A percentile compares a stretch with the other conserved stretches of the same genome.
Evolutionary conservation across 2,888 invertebrate genomes (phyloP).

Genomic region (Heliconius charithonia): DNA sequence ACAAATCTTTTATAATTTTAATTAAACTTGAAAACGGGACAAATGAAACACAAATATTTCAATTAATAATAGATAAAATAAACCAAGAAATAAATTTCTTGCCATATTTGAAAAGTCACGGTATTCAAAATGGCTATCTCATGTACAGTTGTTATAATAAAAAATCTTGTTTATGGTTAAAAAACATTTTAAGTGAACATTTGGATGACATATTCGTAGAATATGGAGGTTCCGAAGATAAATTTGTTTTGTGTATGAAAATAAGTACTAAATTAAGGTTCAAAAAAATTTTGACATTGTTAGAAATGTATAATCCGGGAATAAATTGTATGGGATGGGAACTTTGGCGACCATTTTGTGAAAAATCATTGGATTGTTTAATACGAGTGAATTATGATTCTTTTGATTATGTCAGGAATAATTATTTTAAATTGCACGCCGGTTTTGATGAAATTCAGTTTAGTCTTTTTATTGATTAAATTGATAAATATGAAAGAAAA

Average conservation of each 20-base stretch:
- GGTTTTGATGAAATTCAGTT: slow-evolving; percentile 64
- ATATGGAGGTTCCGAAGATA: slow-evolving; percentile 29
- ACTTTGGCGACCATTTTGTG: slow-evolving; percentile 44
- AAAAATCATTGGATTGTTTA: slow-evolving; percentile 44
- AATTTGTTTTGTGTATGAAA: slow-evolving; percentile 53
- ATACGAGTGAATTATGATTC: slow-evolving; percentile 58
- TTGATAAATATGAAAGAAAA: background rate
- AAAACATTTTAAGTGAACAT: slow-evolving; percentile 43
- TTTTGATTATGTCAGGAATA: slow-evolving; percentile 54
- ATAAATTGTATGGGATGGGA: slow-evolving; percentile 58
- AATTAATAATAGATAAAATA: slow-evolving; percentile 52
- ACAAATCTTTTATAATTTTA: background rate
- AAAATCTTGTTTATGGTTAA: slow-evolving; percentile 53
- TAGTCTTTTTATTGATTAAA: slow-evolving; percentile 29
- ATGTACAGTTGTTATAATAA: slow-evolving; percentile 62
- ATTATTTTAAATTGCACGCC: slow-evolving; percentile 56
- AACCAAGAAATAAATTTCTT: slow-evolving; percentile 40
- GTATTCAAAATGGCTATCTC: slow-evolving; percentile 59
- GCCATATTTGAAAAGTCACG: slow-evolving; percentile 63
- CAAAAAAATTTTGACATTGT: slow-evolving; percentile 52
- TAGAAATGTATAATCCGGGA: slow-evolving; percentile 59
- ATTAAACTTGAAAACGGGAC: background rate
- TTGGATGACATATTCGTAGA: slow-evolving; percentile 44
- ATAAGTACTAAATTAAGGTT: slow-evolving; percentile 54
- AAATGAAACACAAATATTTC: slow-evolving; percentile 50